These are phyloP conservation scores for Harpalus rubripes DNA, from an alignment of 2,888 invertebrate genomes.

Conservation along the genomic window DNA sequence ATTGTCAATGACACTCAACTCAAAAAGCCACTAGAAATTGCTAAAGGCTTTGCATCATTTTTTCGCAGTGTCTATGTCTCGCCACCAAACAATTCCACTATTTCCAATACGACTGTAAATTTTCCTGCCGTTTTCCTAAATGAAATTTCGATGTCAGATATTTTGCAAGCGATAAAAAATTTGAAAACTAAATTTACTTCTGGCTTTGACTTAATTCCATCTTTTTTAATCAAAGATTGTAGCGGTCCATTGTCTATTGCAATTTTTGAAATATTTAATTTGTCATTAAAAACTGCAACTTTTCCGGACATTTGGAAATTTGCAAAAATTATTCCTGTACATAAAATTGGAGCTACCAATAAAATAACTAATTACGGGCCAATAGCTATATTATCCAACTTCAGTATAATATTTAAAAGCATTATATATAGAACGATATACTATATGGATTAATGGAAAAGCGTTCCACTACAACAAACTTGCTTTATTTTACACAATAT, in stretches of 20 bases:
- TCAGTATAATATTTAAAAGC: conserved; percentile 67
- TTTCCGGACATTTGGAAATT: conserved; percentile 66
- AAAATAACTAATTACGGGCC: conserved; percentile 66
- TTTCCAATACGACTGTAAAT: neutral
- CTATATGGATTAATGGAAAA: conserved; percentile 2
- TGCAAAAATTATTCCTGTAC: conserved; percentile 58
- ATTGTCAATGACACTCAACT: neutral
- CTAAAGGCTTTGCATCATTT: conserved; percentile 4
- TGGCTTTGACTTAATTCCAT: conserved; percentile 58
- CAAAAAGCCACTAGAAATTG: neutral
- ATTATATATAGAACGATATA: conserved; percentile 42
- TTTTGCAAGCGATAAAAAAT: conserved; percentile 4
- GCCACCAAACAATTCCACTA: neutral
- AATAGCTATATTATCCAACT: conserved; percentile 64
- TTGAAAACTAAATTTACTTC: neutral
- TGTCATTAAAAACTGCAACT: conserved; percentile 31
- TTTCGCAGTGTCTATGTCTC: neutral
- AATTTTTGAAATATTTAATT: conserved; percentile 49
- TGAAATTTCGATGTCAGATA: neutral
- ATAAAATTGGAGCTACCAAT: conserved; percentile 62
- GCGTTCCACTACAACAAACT: conserved; percentile 16
- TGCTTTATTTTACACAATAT: conserved; percentile 1
- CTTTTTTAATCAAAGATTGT: conserved; percentile 53
- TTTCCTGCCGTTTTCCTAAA: neutral
- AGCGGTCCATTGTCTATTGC: conserved; percentile 10